Conservation (phyloP, 2,888 invertebrate genomes). For the Patella caerulea region DNA sequence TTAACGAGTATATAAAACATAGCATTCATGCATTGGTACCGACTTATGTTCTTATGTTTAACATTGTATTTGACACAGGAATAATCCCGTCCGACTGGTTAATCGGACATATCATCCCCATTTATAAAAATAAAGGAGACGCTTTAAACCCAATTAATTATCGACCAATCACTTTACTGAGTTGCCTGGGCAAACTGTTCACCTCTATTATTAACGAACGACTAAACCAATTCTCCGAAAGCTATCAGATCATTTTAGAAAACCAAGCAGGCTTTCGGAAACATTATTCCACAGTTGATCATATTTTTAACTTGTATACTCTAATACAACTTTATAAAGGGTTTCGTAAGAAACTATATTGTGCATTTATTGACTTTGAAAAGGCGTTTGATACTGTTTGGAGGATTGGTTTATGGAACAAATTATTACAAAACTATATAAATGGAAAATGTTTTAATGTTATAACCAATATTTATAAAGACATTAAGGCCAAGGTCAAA, state of each 20-base stretch:
- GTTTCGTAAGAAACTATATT: neutral
- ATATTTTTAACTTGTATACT: constrained; percentile 1
- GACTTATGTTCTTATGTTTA: neutral
- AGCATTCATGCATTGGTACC: no score
- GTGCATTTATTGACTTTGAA: neutral
- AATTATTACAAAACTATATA: neutral
- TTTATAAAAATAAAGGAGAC: constrained; percentile 1
- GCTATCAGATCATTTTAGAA: neutral
- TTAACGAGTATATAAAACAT: no score
- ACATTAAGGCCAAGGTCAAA: no score
- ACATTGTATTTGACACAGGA: neutral
- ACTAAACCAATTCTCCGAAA: neutral
- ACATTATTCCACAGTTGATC: neutral
- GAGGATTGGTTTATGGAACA: neutral
- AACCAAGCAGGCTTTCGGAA: neutral
- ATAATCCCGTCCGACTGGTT: neutral
- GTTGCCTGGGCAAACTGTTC: neutral
- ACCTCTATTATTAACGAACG: neutral
- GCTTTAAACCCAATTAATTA: neutral
- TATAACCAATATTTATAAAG: neutral
- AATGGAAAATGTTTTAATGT: neutral
- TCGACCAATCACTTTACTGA: neutral
- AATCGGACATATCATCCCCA: neutral
- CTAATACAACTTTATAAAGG: neutral
- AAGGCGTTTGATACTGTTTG: neutral